These are phyloP conservation scores for Myopa tessellatipennis DNA, from an alignment of 2,888 invertebrate species.

Conservation along the genomic window DNA sequence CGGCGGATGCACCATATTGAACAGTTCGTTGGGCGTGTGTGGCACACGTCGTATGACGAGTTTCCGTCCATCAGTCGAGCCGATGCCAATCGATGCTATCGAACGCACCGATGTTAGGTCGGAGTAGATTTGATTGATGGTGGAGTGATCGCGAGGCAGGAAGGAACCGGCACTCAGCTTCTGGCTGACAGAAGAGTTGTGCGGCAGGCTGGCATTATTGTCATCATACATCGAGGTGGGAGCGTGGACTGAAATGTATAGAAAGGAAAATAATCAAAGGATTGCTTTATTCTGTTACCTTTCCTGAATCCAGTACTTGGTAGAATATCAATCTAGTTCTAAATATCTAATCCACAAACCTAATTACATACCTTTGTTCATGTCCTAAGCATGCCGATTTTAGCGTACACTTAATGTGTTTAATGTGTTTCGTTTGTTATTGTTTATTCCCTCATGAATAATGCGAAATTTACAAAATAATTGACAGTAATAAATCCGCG, in stretches of 20 bases:
- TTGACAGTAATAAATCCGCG: background rate
- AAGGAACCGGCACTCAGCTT: slow-evolving; percentile 67
- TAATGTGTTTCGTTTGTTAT: no score
- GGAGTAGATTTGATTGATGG: slow-evolving; percentile 65
- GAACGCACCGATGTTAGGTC: slow-evolving; percentile 83
- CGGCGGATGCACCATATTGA: slow-evolving; percentile 86
- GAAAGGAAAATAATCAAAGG: background rate
- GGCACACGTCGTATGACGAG: slow-evolving; percentile 87
- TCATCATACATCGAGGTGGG: slow-evolving; percentile 51
- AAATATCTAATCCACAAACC: no score
- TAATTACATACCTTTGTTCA: no score
- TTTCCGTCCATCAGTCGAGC: slow-evolving; percentile 88
- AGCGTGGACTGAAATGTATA: slow-evolving; percentile 55
- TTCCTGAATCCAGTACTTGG: no score
- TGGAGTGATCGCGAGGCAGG: slow-evolving; percentile 71
- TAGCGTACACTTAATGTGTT: background rate
- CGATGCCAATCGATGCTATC: slow-evolving; percentile 87
- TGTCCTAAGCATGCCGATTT: background rate
- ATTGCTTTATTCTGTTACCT: no score
- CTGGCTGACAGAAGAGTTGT: slow-evolving; percentile 69
- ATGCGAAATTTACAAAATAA: background rate
- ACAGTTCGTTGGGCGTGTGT: slow-evolving; percentile 85
- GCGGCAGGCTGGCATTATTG: slow-evolving; percentile 54
- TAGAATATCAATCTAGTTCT: no score
- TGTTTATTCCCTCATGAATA: background rate